These are phyloP conservation scores for Odontophorus gujanensis DNA, from an alignment of 2,113 vertebrate genomes.

Conservation along the genomic window DNA sequence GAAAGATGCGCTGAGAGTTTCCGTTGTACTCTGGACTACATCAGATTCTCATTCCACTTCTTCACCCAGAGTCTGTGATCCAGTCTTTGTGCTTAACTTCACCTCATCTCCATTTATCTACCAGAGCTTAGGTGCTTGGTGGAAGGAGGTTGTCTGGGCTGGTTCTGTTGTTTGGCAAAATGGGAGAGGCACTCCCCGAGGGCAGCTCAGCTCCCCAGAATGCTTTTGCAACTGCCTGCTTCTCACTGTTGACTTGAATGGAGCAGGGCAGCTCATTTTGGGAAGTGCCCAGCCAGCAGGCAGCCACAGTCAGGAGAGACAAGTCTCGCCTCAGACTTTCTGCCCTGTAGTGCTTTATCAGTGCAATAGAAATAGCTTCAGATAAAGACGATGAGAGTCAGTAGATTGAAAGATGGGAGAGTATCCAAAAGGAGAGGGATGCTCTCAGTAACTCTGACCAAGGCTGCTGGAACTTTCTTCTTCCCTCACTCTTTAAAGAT, in stretches of 20 bases:
- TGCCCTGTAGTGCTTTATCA: conserved; percentile 7
- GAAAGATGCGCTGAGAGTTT: neutral
- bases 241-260: neutral
- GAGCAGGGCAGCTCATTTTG: neutral
- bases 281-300: neutral
- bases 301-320: neutral
- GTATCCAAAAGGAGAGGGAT: neutral
- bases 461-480: neutral
- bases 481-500: neutral
- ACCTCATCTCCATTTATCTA: neutral
- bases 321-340: neutral
- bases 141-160: neutral
- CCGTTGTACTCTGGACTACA: neutral
- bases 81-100: neutral
- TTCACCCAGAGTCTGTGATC: neutral
- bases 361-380: conserved; percentile 30
- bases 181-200: neutral
- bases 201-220: neutral
- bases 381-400: conserved; percentile 2
- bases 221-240: neutral
- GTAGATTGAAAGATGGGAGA: neutral
- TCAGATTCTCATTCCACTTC: neutral
- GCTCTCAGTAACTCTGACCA: neutral
- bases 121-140: neutral
- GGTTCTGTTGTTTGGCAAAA: neutral